Conservation (phyloP, 2,888 invertebrate genomes). For the Blastobasis adustella region DNA sequence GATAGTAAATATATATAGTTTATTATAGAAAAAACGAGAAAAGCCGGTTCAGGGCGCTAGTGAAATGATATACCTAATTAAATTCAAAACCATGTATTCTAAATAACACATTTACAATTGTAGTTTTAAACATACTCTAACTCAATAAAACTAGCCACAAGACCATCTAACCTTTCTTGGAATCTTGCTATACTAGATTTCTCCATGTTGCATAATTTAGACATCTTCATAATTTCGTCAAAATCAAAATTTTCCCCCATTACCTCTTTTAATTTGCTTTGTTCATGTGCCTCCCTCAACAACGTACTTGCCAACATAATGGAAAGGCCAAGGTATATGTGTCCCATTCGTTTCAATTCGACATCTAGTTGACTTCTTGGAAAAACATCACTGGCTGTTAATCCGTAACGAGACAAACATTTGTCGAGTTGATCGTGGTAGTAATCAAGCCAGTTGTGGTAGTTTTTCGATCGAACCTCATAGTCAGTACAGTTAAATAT, state of each 20-base stretch:
- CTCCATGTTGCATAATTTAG: background rate
- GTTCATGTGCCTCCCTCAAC: background rate
- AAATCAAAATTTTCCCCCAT: background rate
- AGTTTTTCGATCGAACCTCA: slow-evolving; percentile 5
- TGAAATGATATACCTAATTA: too few species aligned
- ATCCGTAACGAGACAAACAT: background rate
- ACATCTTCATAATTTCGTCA: background rate
- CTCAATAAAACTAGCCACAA: background rate
- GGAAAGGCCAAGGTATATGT: slow-evolving; percentile 3
- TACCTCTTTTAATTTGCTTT: background rate
- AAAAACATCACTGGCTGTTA: background rate
- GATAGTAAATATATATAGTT: too few species aligned
- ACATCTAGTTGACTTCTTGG: slow-evolving; percentile 5
- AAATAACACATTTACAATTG: background rate
- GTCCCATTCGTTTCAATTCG: slow-evolving; percentile 10
- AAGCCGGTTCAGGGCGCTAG: too few species aligned
- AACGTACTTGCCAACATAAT: background rate
- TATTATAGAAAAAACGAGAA: too few species aligned
- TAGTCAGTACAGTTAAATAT: slow-evolving; percentile 13
- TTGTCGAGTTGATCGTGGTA: slow-evolving; percentile 1
- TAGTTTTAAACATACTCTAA: background rate
- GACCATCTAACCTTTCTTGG: background rate
- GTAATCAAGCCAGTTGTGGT: slow-evolving; percentile 4
- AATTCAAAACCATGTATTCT: too few species aligned
- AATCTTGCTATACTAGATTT: background rate